Base-by-base conservation (phyloP, 2,797 vertebrate species). In the Darevskia mixta region DNA sequence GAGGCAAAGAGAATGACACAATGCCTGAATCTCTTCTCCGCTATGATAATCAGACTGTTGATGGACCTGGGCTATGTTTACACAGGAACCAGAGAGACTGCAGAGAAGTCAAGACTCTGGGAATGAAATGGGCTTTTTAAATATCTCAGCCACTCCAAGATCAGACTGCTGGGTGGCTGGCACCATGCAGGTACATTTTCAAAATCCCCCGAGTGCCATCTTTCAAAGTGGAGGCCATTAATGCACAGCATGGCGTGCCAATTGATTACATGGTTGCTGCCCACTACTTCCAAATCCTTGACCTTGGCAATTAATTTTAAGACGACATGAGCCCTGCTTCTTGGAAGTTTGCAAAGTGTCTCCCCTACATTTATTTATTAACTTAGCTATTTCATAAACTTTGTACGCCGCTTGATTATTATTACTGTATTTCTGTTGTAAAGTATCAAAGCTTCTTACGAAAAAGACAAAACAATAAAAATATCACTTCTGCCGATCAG, bases 1-100 rank as follows among this genome's bases (percentile, higher is more conserved):
- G 92, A 67, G 95, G 66, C 93, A 87, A 91, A 93, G 86, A 91
- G 76, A 89, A 25, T 87, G 85, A 73, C 79, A 92, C 90, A 78
- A 94, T 78, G 88, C 90, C 90, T 8, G 5, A 85, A 71, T 89
- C 79, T 88, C 92, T 49, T 23, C 45, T 58, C 1, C 0, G 76
- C 87, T 84, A 1, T 75, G 0, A 86, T 88, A 4, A 87, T 94
- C 91, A 88, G 86, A 83, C 90, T 7, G 80, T 71, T 20, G 0
- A 11, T 55, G 79, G 81, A 55, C 79, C 92, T 77, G 38, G 78
- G 1, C 3, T 76, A 69, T 85, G 69, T 88, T 81, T 0, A 76
- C 0, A 13, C 55, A 0, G 1, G 80, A 84, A 79, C 35, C 5
- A 82, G 1, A 0, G 6, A 38, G 66, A 1, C 87, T n/a, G 0